Evolutionary conservation across 2,888 invertebrate genomes (phyloP), one percentile per base, ranked within the genome.

Genomic region (Erebia palarica): DNA sequence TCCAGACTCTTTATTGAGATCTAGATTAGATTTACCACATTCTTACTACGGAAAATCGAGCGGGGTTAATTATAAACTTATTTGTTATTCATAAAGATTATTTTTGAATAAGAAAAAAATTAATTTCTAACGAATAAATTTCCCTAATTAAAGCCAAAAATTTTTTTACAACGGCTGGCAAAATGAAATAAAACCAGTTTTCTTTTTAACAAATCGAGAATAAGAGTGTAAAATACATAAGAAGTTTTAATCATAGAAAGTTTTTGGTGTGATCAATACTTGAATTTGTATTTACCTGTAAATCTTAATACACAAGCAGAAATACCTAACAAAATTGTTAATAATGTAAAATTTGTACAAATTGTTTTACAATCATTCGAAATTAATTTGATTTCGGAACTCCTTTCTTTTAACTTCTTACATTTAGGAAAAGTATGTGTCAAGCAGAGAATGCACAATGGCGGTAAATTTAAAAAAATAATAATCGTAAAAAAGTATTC

Each of bases 281-380:
- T 36, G 36, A 36, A 36, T 36, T 36, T 36, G 36, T 36, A 36
- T 36, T 36, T 36, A 36, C 36, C 36, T 36, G 4, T 21, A 21
- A 21, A 21, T 21, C 21, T 3, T 27, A 27, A 27, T 27, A 27
- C 27, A 27, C 27, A 36, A 36, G 36, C 36, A 36, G 1, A 36
- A 36, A 36, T 36, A n/a, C n/a, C n/a, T n/a, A 36, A 36, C 5
- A 36, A 47, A 4, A 47, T 11, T 3, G 11, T 47, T 47, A 13
- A 47, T 13, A 44, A 9, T 44, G 44, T 44, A 47, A 47, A 47
- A 57, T 58, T 58, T 58, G 27, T 58, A 58, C 57, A 58, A 58
- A 58, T 58, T 58, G 57, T 18, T 21, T 58, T 58, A 18, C 57
- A 21, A 1, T 27, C 27, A 27, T 58, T 27, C 27, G 9, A 58